A percentile compares a stretch with the other conserved stretches of the same genome.
Evolutionary conservation across 2,113 vertebrate genomes (phyloP).

Genomic region (Bubo blakistoni): DNA sequence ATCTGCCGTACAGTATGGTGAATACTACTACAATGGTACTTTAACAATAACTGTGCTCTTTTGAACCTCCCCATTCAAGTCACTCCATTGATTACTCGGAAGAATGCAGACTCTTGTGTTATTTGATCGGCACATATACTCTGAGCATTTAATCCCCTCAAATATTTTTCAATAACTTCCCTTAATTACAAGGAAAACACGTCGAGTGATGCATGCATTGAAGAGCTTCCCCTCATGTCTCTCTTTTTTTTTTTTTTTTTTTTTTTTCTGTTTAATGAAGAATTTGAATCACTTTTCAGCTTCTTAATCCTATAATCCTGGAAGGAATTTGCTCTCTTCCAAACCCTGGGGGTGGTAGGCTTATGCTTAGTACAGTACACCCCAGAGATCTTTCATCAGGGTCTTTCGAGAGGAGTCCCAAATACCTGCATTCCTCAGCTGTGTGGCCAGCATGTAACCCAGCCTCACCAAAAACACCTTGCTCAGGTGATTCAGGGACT

Average conservation of each 20-base stretch:
- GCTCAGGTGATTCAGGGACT: background rate
- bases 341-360: conserved; percentile 68
- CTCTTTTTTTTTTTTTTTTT: background rate
- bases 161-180: conserved; percentile 88
- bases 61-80: conserved; percentile 43
- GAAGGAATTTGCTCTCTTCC: conserved; percentile 82
- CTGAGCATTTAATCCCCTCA: conserved; percentile 81
- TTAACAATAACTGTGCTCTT: conserved; percentile 41
- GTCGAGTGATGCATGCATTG: conserved; percentile 66
- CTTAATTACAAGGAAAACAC: conserved; percentile 86
- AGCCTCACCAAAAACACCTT: background rate
- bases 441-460: background rate
- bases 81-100: conserved; percentile 53
- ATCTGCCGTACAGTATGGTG: conserved; percentile 17
- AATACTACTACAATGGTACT: conserved; percentile 15
- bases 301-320: conserved; percentile 88
- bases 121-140: conserved; percentile 63
- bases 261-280: conserved; percentile 75
- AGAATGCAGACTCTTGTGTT: conserved; percentile 67
- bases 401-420: conserved; percentile 22
- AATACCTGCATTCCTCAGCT: conserved; percentile 29
- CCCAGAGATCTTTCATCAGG: conserved; percentile 49
- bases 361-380: conserved; percentile 65
- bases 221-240: conserved; percentile 68
- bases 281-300: conserved; percentile 85